Percentiles rank a stretch among this genome's conserved stretches.
Evolutionary conservation across 2,888 invertebrate species (phyloP).

Genomic region (Ypsolopha sequella): DNA sequence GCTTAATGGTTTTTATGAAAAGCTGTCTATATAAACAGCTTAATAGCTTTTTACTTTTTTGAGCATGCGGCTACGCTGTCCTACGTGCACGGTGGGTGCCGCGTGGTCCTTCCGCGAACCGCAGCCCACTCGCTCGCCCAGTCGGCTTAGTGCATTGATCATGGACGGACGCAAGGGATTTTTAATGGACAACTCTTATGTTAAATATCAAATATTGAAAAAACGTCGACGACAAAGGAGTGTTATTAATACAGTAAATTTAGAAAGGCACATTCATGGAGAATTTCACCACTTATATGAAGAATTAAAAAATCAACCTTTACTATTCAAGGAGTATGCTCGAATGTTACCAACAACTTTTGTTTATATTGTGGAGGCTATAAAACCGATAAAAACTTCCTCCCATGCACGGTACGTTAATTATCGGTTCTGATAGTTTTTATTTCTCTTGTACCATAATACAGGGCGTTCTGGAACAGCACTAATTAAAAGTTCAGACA

Average conservation of each 20-base stretch:
- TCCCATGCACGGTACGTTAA: no score
- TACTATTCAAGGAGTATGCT: not conserved
- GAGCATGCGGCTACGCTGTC: no score
- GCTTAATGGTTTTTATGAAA: no score
- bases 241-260: not conserved
- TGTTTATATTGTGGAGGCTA: not conserved
- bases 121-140: not conserved
- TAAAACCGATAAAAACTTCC: no score
- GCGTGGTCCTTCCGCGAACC: not conserved
- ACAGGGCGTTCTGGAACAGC: no score
- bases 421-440: no score
- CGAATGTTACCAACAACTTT: slow-evolving; percentile 1
- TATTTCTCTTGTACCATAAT: no score
- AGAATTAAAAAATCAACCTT: not conserved
- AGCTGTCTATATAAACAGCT: no score
- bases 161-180: not conserved
- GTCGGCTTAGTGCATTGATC: not conserved
- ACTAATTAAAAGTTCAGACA: no score
- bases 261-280: not conserved
- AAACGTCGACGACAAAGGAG: not conserved
- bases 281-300: not conserved
- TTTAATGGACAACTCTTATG: not conserved
- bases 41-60: no score
- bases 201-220: not conserved
- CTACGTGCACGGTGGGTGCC: not conserved